Conservation (phyloP, 2,888 invertebrate genomes). For the Tetranychus truncatus region DNA sequence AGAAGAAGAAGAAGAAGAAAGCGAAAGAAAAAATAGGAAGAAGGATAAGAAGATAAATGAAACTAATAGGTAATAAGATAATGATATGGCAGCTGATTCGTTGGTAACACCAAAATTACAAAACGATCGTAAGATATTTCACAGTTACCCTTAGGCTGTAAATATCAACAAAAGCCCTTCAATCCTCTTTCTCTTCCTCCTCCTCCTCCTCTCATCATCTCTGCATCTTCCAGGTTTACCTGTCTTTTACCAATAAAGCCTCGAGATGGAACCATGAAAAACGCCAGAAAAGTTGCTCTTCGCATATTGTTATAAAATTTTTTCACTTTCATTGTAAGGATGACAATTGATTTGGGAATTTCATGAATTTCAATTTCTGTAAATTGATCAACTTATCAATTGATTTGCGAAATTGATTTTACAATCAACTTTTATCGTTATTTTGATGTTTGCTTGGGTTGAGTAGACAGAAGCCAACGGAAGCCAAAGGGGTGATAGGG, state of each 20-base stretch:
- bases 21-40: neutral
- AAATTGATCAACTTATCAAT: too few relatives aligned
- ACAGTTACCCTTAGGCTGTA: constrained; percentile 2
- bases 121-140: constrained; percentile 4
- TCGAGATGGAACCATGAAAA: neutral
- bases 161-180: constrained; percentile 8
- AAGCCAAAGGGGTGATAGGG: neutral
- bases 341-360: too few relatives aligned
- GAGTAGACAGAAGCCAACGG: neutral
- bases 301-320: too few relatives aligned
- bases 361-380: too few relatives aligned
- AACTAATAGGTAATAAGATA: constrained; percentile 11
- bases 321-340: too few relatives aligned
- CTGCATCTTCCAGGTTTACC: neutral
- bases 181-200: constrained; percentile 7
- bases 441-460: too few relatives aligned
- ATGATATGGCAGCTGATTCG: constrained; percentile 11
- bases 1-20: too few relatives aligned
- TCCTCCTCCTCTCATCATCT: neutral
- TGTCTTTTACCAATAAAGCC: neutral
- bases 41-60: neutral
- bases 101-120: constrained; percentile 11
- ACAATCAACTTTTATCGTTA: too few relatives aligned
- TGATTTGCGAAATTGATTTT: too few relatives aligned
- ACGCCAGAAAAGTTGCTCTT: too few relatives aligned